These are phyloP conservation scores for Ormyrus pomaceus DNA, from an alignment of 2,888 invertebrate genomes.

Conservation along the genomic window DNA sequence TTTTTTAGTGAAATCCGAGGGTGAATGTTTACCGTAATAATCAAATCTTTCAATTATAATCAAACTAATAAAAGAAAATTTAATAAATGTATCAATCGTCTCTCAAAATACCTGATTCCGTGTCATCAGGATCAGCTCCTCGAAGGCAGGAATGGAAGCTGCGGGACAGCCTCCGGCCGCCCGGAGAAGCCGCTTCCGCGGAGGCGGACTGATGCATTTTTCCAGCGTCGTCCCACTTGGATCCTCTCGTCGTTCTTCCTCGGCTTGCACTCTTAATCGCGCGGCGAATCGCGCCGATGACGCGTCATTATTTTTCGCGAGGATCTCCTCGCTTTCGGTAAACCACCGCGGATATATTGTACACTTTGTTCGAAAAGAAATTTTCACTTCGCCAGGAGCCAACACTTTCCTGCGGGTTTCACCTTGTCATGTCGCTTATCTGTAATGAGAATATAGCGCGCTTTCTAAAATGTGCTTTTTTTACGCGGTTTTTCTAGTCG, in stretches of 20 bases:
- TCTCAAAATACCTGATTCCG: constrained; percentile 71
- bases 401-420: constrained; percentile 27
- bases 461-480: constrained; percentile 33
- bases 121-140: constrained; percentile 76
- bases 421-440: constrained; percentile 16
- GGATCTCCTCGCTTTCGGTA: not conserved
- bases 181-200: constrained; percentile 72
- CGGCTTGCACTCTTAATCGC: constrained; percentile 15
- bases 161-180: constrained; percentile 79
- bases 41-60: no score
- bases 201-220: constrained; percentile 67
- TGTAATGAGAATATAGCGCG: constrained; percentile 29
- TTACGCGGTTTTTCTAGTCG: not conserved
- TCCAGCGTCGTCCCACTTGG: not conserved
- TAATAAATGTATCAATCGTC: no score
- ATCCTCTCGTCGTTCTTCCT: not conserved
- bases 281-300: constrained; percentile 19
- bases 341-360: not conserved
- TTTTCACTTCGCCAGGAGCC: constrained; percentile 8
- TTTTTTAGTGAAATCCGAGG: no score
- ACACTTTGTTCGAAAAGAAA: not conserved
- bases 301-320: constrained; percentile 34
- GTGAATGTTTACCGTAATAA: no score
- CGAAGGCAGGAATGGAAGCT: constrained; percentile 84
- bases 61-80: no score